Evolutionary conservation across 2,797 vertebrate species (phyloP), one percentile per base, ranked within the genome.

Genomic region (Champsocephalus esox): DNA sequence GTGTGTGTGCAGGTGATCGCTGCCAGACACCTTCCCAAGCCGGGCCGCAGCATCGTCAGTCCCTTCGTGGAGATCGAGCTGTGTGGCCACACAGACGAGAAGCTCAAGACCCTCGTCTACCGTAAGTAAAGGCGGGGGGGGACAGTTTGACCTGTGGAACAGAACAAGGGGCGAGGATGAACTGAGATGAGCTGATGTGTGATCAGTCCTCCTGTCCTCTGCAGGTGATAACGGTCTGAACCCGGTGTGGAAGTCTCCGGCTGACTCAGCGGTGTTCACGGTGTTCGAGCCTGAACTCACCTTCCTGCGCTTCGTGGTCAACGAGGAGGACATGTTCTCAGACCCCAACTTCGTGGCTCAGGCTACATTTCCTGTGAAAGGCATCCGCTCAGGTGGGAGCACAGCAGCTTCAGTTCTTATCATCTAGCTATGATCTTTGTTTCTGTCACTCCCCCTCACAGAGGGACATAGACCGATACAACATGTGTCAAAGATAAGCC

Each of bases 311-410:
- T 99, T 99, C 8, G 96, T 98, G 74, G 96, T 99, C 62, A 98
- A 98, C 0, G 98, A 99, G 84, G 98, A 99, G 80, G 98, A 99
- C 86, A 98, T 99, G 96, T 99, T 99, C 93, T 99, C 98, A 17
- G 98, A 99, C 80, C 97, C 98, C 50, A 99, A 99, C 93, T 99
- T 99, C 90, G 94, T 99, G 21, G 98, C 98, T 55, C 97, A 99
- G 0, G 97, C 96, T 70, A 99, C 96, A 0, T 98, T 96, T 86
- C 97, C 98, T 56, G 95, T 99, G 77, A 98, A 96, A 94, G 97
- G 97, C 73, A 88, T 99, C 54, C 98, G 96, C 83, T 95, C 97
- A 90, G 98, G 98, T 99, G 89, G 76, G 88, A 59, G 51, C 24
- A 13, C 43, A n/a, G 14, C 48, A 45, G 38, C 14, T 64, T 14